Evolutionary conservation across 2,888 invertebrate species (phyloP).

Genomic region (Orthosia cruda): DNA sequence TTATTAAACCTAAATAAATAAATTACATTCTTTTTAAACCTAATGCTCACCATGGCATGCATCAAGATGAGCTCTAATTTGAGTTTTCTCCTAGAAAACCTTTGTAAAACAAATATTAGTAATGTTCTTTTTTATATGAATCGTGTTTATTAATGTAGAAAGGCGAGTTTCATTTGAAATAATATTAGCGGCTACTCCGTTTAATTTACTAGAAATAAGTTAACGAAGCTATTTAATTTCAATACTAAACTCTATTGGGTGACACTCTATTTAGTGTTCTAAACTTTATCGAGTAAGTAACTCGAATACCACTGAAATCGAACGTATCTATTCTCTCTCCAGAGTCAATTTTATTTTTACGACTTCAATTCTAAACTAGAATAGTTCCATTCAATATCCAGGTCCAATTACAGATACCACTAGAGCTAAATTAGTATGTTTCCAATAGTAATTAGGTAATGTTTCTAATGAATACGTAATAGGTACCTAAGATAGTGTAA

Average conservation of each 20-base stretch:
- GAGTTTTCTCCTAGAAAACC: background rate
- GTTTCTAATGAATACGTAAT: background rate
- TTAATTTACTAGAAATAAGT: background rate
- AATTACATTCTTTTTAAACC: too few species aligned
- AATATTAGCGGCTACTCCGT: too few species aligned
- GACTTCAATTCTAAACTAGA: slow-evolving; percentile 39
- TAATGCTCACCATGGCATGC: background rate
- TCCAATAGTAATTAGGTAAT: slow-evolving; percentile 28
- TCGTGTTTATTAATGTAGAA: background rate
- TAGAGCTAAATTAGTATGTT: slow-evolving; percentile 44
- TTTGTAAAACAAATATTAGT: background rate
- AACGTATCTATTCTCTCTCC: slow-evolving; percentile 4
- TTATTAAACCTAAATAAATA: too few species aligned
- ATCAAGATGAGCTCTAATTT: background rate
- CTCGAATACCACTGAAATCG: slow-evolving; percentile 12
- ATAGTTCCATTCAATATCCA: slow-evolving; percentile 55
- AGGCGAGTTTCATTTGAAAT: too few species aligned
- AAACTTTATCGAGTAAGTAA: too few species aligned
- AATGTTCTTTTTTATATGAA: background rate
- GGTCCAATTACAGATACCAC: slow-evolving; percentile 50
- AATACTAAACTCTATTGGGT: background rate
- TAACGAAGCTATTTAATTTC: background rate
- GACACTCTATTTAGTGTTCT: too few species aligned
- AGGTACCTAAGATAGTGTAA: background rate
- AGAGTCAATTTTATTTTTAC: slow-evolving; percentile 52